phyloP scores from a whole-genome alignment of 1,140 invertebrate species.

The Drosophila littoralis region DNA sequence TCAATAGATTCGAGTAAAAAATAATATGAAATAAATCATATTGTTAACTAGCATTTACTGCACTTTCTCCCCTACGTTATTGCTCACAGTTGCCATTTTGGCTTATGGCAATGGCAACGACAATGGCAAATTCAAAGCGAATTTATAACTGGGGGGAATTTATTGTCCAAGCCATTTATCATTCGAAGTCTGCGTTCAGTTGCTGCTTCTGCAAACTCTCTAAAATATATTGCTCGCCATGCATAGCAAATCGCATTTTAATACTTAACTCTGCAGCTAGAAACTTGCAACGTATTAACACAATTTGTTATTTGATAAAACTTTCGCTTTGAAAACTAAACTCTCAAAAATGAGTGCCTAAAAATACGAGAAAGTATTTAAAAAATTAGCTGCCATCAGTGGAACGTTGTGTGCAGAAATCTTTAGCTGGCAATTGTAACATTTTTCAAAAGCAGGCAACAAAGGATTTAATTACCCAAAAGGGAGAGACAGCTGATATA shows the following conservation, averaged over 20 bases:
- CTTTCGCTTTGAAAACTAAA: neutral
- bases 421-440: neutral
- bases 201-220: neutral
- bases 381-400: too few relatives aligned
- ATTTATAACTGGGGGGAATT: conserved; percentile 28
- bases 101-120: conserved; percentile 13
- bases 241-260: conserved; percentile 23
- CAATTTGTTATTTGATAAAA: neutral
- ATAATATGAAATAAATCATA: neutral
- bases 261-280: neutral
- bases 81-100: neutral
- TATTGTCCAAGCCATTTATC: conserved; percentile 33
- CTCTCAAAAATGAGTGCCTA: neutral
- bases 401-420: neutral
- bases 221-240: conserved; percentile 5
- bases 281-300: neutral
- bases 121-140: conserved; percentile 14
- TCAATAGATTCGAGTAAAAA: neutral
- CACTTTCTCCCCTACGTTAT: neutral
- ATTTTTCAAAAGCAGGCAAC: neutral
- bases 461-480: conserved; percentile 12
- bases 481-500: conserved; percentile 8
- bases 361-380: neutral
- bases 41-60: neutral
- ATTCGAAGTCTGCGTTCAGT: conserved; percentile 2